A percentile compares a stretch with the other conserved stretches of the same genome.
Conservation (phyloP, 2,888 invertebrate species). For the Mythimna albipuncta region DNA sequence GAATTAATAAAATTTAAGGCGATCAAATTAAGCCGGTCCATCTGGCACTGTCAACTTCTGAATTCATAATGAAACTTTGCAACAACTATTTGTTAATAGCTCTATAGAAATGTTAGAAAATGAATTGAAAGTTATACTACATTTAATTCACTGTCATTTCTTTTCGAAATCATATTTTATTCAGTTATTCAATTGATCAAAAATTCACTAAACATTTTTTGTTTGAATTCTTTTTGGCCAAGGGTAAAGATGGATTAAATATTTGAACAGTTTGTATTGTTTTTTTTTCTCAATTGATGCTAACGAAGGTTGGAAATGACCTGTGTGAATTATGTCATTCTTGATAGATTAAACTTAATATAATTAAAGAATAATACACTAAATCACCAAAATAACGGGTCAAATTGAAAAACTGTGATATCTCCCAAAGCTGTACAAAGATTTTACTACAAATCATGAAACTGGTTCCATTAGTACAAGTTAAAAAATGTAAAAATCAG, state of each 20-base stretch:
- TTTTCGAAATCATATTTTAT: not conserved
- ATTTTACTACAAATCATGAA: too few species aligned
- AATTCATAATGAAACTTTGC: slow-evolving; percentile 50
- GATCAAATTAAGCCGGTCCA: slow-evolving; percentile 43
- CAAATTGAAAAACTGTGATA: not conserved
- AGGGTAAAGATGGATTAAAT: not conserved
- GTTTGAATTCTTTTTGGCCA: not conserved
- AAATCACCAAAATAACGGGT: not conserved
- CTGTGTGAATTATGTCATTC: not conserved
- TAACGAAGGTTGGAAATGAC: not conserved
- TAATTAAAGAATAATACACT: not conserved
- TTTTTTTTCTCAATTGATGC: not conserved
- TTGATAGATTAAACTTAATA: not conserved
- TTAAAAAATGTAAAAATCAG: too few species aligned
- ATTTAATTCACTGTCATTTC: slow-evolving; percentile 24
- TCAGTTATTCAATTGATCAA: slow-evolving; percentile 2
- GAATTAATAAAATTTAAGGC: slow-evolving; percentile 21
- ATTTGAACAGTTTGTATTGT: not conserved
- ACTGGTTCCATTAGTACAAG: too few species aligned
- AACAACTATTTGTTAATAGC: slow-evolving; percentile 43
- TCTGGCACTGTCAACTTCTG: slow-evolving; percentile 46
- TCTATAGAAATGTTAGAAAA: slow-evolving; percentile 37
- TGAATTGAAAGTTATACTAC: slow-evolving; percentile 19
- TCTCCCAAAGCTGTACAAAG: too few species aligned
- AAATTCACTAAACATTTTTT: not conserved